These are phyloP conservation scores for Helobdella robusta DNA, from an alignment of 2,888 invertebrate genomes.

Conservation along the genomic window DNA sequence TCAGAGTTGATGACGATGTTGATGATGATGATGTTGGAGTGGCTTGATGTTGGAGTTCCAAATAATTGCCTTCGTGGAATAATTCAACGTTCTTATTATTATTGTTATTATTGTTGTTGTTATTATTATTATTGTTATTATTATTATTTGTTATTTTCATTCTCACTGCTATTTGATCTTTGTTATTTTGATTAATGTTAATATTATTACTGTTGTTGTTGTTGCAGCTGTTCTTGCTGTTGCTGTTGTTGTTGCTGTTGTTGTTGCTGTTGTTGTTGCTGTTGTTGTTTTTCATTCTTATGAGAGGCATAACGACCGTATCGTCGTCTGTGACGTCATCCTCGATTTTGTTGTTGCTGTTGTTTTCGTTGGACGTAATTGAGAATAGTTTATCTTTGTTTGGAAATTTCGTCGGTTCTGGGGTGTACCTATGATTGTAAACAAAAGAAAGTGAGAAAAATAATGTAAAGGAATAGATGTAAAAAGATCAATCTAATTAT, in stretches of 20 bases:
- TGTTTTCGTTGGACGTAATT: not conserved
- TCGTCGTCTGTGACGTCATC: not conserved
- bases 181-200: no score
- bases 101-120: not conserved
- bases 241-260: not conserved
- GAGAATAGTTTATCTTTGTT: not conserved
- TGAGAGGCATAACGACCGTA: not conserved
- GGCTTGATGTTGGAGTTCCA: not conserved
- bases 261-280: not conserved
- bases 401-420: constrained; percentile 14
- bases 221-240: not conserved
- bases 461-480: not conserved
- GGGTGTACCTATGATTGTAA: constrained; percentile 19
- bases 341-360: not conserved
- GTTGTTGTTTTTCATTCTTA: not conserved
- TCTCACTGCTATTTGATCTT: no score
- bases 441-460: not conserved
- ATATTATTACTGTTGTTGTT: not conserved
- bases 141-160: no score
- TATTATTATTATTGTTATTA: constrained; percentile 2
- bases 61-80: not conserved
- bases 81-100: not conserved
- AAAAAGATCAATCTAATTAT: no score
- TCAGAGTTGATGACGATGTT: not conserved
- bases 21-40: not conserved